Percentiles rank a stretch among this genome's conserved stretches.
Evolutionary conservation across 2,113 vertebrate species (phyloP).

Genomic region (Eolophus roseicapilla): DNA sequence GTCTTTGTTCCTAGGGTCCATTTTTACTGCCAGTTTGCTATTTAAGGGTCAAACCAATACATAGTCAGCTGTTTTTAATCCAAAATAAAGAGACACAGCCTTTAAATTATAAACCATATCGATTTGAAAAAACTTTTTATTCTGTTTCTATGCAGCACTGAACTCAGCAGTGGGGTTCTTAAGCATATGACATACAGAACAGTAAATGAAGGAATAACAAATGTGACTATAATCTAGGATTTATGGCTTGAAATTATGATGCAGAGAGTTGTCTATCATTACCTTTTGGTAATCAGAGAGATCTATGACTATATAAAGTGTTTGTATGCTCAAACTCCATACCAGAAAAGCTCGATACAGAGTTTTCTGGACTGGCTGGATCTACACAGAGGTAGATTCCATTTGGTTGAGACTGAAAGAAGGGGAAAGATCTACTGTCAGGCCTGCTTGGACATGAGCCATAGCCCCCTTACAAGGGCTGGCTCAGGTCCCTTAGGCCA

Average conservation of each 20-base stretch:
- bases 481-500: background rate
- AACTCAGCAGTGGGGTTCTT: background rate
- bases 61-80: background rate
- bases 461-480: background rate
- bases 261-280: accelerated
- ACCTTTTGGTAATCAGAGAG: background rate
- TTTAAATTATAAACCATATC: background rate
- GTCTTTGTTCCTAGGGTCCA: background rate
- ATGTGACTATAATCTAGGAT: background rate
- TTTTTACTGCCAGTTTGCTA: background rate
- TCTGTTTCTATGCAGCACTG: background rate
- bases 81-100: background rate
- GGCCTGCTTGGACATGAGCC: background rate
- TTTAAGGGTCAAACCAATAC: background rate
- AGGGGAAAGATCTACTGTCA: background rate
- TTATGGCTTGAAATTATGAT: background rate
- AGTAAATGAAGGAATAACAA: background rate
- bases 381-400: background rate
- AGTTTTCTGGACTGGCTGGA: background rate
- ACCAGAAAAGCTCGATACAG: background rate
- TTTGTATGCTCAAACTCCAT: background rate
- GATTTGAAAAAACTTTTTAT: background rate
- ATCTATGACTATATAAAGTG: background rate
- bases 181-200: background rate
- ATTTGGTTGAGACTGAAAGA: background rate